Percentiles rank a stretch among this genome's conserved stretches.
Evolutionary conservation across 2,797 vertebrate genomes (phyloP).

Genomic region (Tauraco hartlaubi): DNA sequence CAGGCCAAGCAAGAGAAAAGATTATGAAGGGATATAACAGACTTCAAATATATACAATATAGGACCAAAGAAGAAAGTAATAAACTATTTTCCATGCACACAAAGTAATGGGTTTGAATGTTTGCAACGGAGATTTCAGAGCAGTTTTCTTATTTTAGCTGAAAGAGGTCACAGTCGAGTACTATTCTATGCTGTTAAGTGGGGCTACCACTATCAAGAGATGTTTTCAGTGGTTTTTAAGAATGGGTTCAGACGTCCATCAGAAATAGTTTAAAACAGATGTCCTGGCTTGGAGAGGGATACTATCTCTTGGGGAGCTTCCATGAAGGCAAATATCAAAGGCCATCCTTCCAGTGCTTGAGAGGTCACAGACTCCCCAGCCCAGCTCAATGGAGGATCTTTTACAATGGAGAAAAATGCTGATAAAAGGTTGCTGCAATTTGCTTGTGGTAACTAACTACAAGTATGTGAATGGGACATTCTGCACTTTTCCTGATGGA

Average conservation of each 20-base stretch:
- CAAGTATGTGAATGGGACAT: neutral
- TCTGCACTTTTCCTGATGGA: neutral
- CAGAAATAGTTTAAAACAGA: neutral
- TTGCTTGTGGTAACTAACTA: neutral
- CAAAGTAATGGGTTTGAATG: neutral
- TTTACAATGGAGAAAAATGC: neutral
- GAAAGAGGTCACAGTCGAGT: neutral
- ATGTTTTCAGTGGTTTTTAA: neutral
- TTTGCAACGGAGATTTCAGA: neutral
- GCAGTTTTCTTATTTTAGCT: neutral
- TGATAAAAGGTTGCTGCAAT: neutral
- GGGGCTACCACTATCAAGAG: neutral
- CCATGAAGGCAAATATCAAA: neutral
- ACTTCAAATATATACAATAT: neutral
- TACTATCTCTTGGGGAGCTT: neutral
- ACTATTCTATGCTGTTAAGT: rapidly evolving
- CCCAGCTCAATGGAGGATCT: neutral
- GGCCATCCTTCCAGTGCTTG: neutral
- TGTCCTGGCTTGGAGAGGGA: neutral
- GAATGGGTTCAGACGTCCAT: neutral
- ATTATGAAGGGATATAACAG: neutral
- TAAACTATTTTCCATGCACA: neutral
- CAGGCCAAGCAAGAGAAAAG: neutral
- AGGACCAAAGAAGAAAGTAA: neutral
- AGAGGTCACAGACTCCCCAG: neutral